Evolutionary conservation across 2,113 vertebrate species (phyloP), one percentile per base, ranked within the genome.

Genomic region (Manacus vitellinus): DNA sequence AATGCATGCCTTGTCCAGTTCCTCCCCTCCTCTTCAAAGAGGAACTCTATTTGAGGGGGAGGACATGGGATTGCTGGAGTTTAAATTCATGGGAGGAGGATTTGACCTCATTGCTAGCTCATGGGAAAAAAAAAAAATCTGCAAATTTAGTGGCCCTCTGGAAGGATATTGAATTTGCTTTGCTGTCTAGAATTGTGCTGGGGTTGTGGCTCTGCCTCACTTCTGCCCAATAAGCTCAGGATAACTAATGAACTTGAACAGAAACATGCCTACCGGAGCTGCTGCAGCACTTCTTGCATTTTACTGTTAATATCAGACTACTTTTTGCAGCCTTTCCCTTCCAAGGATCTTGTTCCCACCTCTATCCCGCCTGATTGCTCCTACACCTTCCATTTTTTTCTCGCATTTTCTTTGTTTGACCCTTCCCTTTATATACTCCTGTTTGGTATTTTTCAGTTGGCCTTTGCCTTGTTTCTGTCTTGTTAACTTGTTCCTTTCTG

Each of bases 1-100:
- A 97, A 96, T 94, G 68, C 1, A 0, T 84, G 76, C 83, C 88
- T 95, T 96, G 79, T 95, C 59, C 2, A 1, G n/a, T 77, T 95
- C 51, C 16, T 94, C 16, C 28, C 75, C 63, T 86, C 63, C 67
- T 96, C 83, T 89, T 79, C 72, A 71, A 55, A 63, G 37, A 84
- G 71, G 71, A 92, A 71, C 86, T 93, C 72, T 52, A 9, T 80
- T 81, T 85, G 67, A 52, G 55, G 27, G 9, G 68, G 39, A 77
- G 43, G 61, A 85, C 9, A 7, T 67, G 39, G 56, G 12, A n/a
- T 55, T 89, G 39, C 56, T 91, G 70, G 56, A 92, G 65, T 4
- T 84, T 88, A 67, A 77, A 76, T 92, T 84, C 33, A 19, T 19
- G 12, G 30, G 5, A 12, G 33, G 21, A 90, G 43, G 33, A 66